Conservation (phyloP, 2,888 invertebrate genomes). For the Microdon myrmicae region DNA sequence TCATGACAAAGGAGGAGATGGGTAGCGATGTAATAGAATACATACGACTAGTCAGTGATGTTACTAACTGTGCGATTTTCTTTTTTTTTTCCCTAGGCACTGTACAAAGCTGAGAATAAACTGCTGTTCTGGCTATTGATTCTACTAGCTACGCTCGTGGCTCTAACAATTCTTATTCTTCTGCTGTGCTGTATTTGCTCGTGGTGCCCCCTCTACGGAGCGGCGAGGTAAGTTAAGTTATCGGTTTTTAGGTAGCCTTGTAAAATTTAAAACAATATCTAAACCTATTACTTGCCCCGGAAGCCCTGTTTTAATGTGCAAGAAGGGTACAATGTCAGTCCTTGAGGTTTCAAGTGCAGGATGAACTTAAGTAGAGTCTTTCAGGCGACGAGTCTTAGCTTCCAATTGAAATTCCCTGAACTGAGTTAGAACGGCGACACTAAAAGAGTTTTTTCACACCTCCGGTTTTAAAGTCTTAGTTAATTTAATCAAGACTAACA, state of each 20-base stretch:
- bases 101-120: slow-evolving; percentile 79
- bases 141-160: slow-evolving; percentile 78
- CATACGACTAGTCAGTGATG: neutral
- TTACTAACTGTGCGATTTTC: too few species aligned
- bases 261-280: neutral
- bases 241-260: neutral
- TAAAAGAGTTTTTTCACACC: too few species aligned
- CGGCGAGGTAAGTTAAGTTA: slow-evolving; percentile 72
- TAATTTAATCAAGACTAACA: too few species aligned
- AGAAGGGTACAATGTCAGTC: too few species aligned
- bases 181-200: slow-evolving; percentile 87
- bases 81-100: slow-evolving; percentile 70
- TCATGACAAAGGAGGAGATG: slow-evolving; percentile 60
- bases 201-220: slow-evolving; percentile 84
- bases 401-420: too few species aligned
- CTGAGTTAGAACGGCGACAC: too few species aligned
- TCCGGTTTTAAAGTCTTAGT: too few species aligned
- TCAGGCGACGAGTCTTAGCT: too few species aligned
- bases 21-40: slow-evolving; percentile 60
- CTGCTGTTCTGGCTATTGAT: slow-evolving; percentile 82
- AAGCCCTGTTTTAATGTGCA: too few species aligned
- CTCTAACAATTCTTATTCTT: slow-evolving; percentile 76
- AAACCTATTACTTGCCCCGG: too few species aligned
- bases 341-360: too few species aligned
- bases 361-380: too few species aligned